Base-by-base conservation (phyloP, 2,888 invertebrate species). In the Ganaspis brasiliensis region DNA sequence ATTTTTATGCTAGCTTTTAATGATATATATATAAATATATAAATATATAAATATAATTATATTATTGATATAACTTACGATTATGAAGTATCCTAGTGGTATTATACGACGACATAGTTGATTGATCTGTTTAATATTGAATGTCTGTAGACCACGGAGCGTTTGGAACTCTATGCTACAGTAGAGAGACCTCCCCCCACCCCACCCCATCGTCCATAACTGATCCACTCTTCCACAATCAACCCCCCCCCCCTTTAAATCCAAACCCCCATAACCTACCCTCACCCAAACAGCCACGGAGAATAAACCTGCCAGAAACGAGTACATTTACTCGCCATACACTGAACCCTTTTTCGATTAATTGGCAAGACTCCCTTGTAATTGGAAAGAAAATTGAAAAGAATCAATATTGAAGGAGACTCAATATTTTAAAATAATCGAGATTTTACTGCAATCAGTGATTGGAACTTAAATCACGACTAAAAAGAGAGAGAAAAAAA, bases 91-190 rank as follows among this genome's bases (percentile, higher is more conserved):
- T 89, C 86, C 90, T 91, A 91, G 89, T 85, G 89, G 87, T 91
- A 91, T 90, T 88, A 89, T 89, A 89, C 88, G 90, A 89, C 86
- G 89, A 90, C 87, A 91, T 91, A 91, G 90, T 91, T 91, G 89
- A 91, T 89, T 90, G 90, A 91, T 91, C 91, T 91, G 91, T 91
- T 91, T 90, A 89, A 91, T 90, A 90, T 90, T 91, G 90, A 90
- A 91, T 91, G 91, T 91, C 89, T 91, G 91, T 91, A 91, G 90
- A 89, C 88, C 88, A 90, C 88, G 87, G 91, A 91, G 91, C 91
- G 91, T 91, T 91, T 91, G 91, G 91, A 91, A 91, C 91, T 91
- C 91, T 91, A 89, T 91, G 91, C 91, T 89, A 88, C 89, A 87
- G 88, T 87, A 85, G 84, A 89, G 83, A 80, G 85, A 83, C 79